These are phyloP conservation scores for Mungos mungo DNA, from an alignment of 2,113 vertebrate species.

Conservation along the genomic window DNA sequence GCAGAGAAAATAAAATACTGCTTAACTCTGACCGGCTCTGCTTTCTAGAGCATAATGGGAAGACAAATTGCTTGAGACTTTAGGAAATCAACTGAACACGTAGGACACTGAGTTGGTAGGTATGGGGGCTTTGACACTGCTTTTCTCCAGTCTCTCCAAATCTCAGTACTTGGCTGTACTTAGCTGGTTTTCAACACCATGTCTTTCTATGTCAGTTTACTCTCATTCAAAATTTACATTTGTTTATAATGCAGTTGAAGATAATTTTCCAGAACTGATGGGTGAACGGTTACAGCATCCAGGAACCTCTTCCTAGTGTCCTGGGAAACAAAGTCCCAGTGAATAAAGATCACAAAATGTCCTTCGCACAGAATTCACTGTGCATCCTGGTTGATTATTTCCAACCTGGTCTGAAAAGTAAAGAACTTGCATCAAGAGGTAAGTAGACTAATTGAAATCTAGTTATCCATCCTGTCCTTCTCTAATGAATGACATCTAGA, in stretches of 20 bases:
- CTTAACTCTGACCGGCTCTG: background rate
- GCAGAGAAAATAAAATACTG: background rate
- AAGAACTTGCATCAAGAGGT: background rate
- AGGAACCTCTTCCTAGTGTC: background rate
- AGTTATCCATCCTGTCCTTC: background rate
- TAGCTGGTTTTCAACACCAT: background rate
- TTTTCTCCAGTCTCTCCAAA: background rate
- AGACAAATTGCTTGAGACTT: background rate
- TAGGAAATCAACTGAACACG: background rate
- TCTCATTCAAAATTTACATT: slow-evolving; percentile 15
- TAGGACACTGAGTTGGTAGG: background rate
- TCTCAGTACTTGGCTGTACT: background rate
- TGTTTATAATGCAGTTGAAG: background rate
- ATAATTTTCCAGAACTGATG: slow-evolving; percentile 8
- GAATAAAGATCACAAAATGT: background rate
- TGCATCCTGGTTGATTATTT: background rate
- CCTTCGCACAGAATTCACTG: background rate
- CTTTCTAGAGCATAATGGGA: background rate
- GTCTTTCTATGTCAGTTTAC: slow-evolving; percentile 4
- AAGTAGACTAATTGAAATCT: slow-evolving; percentile 56
- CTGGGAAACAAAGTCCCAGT: background rate
- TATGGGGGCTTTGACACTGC: background rate
- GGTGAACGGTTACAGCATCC: background rate
- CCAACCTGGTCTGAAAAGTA: slow-evolving; percentile 34
- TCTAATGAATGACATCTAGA: background rate